A percentile compares a stretch with the other conserved stretches of the same genome.
Evolutionary conservation across 1,140 invertebrate genomes (phyloP).

Genomic region (Coenobita brevimanus): DNA sequence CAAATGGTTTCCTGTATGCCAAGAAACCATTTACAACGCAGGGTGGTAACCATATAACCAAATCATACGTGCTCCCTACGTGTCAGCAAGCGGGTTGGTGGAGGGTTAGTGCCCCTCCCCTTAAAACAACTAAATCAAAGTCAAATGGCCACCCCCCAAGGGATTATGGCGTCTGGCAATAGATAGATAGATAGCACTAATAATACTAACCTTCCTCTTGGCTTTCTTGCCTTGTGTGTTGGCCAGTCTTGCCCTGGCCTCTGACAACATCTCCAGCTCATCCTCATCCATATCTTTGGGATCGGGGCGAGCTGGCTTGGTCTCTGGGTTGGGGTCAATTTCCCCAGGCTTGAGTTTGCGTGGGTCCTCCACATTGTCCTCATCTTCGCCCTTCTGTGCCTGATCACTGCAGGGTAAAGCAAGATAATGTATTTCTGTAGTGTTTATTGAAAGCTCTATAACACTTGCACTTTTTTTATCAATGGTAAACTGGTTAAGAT

Average conservation of each 20-base stretch:
- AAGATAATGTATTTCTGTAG: neutral
- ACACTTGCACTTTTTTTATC: neutral
- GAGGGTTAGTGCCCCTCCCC: no score
- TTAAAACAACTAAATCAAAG: no score
- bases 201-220: constrained; percentile 94
- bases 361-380: constrained; percentile 92
- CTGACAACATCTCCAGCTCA: constrained; percentile 99
- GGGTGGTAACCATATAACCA: no score
- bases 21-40: no score
- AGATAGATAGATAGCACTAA: no score
- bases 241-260: constrained; percentile 96
- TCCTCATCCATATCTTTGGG: constrained; percentile 99
- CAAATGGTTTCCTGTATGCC: no score
- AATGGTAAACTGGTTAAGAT: neutral
- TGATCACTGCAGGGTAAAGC: constrained; percentile 84
- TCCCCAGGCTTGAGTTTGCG: constrained; percentile 98
- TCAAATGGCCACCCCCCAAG: no score
- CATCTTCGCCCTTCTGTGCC: constrained; percentile 98
- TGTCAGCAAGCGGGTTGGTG: no score
- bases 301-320: constrained; percentile 98
- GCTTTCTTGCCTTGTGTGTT: constrained; percentile 99
- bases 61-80: no score
- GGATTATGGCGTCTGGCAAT: no score
- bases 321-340: constrained; percentile 99
- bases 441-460: neutral